Evolutionary conservation across 2,113 vertebrate genomes (phyloP).

Genomic region (Hemiscyllium ocellatum): DNA sequence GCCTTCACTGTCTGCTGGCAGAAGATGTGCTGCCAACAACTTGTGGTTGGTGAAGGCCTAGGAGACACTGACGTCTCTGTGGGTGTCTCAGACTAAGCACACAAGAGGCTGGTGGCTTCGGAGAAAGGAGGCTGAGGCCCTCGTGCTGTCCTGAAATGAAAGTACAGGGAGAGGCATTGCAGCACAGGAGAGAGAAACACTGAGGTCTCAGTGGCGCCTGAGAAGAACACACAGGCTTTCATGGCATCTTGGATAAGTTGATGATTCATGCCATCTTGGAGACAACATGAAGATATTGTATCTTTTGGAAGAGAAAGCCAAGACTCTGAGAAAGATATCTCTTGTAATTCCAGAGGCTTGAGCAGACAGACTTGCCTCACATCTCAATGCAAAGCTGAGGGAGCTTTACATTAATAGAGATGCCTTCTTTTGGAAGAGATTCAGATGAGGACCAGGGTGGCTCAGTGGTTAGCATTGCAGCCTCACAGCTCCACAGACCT

Average conservation of each 20-base stretch:
- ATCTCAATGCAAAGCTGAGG: background rate
- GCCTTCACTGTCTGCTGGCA: background rate
- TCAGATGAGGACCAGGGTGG: background rate
- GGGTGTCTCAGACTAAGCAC: background rate
- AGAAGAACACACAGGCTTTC: background rate
- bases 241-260: background rate
- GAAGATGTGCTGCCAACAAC: background rate
- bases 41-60: background rate
- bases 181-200: background rate
- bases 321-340: background rate
- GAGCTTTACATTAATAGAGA: background rate
- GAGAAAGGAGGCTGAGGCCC: background rate
- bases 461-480: too few relatives aligned
- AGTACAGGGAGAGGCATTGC: background rate
- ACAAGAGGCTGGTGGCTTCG: background rate
- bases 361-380: background rate
- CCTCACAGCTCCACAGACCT: too few relatives aligned
- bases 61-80: constrained; percentile 14
- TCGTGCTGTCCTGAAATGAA: background rate
- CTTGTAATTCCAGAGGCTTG: background rate
- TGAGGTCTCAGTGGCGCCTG: background rate
- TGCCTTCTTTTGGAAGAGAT: background rate
- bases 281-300: background rate
- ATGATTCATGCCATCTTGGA: background rate
- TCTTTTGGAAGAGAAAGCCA: background rate